These are phyloP conservation scores for Eulemur mongoz DNA, from an alignment of 2,797 vertebrate species.

Conservation along the genomic window DNA sequence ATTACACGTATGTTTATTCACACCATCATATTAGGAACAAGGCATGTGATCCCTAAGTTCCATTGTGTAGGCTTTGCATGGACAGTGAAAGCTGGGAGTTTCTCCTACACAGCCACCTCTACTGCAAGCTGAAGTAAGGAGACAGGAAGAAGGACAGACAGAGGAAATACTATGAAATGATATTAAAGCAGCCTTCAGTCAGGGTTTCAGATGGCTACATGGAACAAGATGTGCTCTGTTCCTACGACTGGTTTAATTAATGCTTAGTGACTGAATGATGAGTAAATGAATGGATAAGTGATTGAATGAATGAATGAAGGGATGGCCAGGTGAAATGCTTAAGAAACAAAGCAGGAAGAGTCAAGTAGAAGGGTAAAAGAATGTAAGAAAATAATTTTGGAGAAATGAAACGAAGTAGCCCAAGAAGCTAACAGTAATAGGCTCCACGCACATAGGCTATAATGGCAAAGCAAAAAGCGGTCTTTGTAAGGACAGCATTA, in stretches of 20 bases:
- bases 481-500: background rate
- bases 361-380: background rate
- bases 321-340: background rate
- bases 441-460: background rate
- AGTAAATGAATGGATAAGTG: background rate
- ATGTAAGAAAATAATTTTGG: background rate
- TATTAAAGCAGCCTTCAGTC: background rate
- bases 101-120: background rate
- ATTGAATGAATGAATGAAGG: background rate
- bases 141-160: background rate
- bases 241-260: background rate
- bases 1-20: background rate
- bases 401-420: background rate
- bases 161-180: background rate
- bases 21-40: background rate
- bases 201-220: background rate
- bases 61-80: background rate
- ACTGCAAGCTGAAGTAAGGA: background rate
- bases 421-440: background rate
- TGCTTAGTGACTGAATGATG: background rate
- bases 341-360: background rate
- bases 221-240: background rate
- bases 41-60: background rate
- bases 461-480: too few species aligned
- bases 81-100: background rate